A percentile compares a stretch with the other conserved stretches of the same genome.
Conservation (phyloP, 2,113 vertebrate species). For the Cochlearius cochlearius region DNA sequence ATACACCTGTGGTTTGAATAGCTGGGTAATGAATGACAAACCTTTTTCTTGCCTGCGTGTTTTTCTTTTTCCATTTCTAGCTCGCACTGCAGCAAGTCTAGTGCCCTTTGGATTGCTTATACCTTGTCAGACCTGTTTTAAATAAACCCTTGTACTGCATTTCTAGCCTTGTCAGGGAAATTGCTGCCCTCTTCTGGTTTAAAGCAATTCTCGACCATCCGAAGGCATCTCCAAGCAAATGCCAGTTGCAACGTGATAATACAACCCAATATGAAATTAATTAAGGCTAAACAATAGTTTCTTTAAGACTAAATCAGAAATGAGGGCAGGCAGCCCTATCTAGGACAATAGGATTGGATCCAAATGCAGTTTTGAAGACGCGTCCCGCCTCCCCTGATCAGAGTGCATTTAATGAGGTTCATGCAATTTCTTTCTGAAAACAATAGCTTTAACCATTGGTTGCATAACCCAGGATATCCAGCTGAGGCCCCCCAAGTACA, state of each 20-base stretch:
- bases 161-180: slow-evolving; percentile 63
- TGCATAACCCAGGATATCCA: slow-evolving; percentile 60
- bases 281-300: slow-evolving; percentile 54
- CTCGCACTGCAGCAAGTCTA: not conserved
- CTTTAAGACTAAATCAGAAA: slow-evolving; percentile 48
- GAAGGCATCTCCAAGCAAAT: not conserved
- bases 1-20: slow-evolving; percentile 52
- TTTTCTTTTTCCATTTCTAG: not conserved
- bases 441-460: slow-evolving; percentile 16
- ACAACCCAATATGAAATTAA: slow-evolving; percentile 30
- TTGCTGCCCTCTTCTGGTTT: slow-evolving; percentile 77
- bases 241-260: slow-evolving; percentile 23
- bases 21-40: slow-evolving; percentile 39
- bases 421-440: slow-evolving; percentile 27
- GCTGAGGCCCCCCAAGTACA: slow-evolving; percentile 59
- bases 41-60: not conserved
- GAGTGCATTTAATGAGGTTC: slow-evolving; percentile 41
- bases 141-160: not conserved
- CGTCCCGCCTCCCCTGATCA: slow-evolving; percentile 45
- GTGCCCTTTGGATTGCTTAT: slow-evolving; percentile 37
- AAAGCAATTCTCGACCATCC: not conserved
- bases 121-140: slow-evolving; percentile 61
- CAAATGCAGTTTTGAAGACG: slow-evolving; percentile 1
- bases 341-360: slow-evolving; percentile 25
- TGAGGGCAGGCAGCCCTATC: slow-evolving; percentile 2